phyloP scores from a whole-genome alignment of 2,797 vertebrate species.

The Vultur gryphus region DNA sequence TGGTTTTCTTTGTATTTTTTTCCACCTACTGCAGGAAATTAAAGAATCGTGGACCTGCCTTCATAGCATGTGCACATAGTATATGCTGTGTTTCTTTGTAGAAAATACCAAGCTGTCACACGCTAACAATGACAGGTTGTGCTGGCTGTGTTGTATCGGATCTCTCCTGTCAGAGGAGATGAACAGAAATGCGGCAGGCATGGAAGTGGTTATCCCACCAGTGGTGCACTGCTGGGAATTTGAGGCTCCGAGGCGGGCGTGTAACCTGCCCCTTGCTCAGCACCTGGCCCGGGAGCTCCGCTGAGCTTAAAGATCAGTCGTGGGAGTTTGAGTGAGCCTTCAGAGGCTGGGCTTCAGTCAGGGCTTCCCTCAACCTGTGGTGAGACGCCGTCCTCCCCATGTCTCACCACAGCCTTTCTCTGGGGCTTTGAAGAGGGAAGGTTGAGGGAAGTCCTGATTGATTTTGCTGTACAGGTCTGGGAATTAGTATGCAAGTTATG shows the following conservation, averaged over 20 bases:
- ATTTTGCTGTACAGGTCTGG: not conserved
- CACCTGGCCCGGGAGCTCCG: fast-evolving
- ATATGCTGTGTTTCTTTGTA: not conserved
- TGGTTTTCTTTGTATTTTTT: not conserved
- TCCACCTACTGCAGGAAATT: not conserved
- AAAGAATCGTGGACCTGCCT: not conserved
- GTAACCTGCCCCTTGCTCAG: not conserved
- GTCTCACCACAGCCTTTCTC: not conserved
- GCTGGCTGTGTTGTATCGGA: fast-evolving
- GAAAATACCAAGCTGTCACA: not conserved
- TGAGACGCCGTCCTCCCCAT: fast-evolving
- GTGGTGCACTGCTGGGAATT: not conserved
- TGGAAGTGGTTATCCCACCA: not conserved
- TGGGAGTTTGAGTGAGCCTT: not conserved
- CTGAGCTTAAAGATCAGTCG: not conserved
- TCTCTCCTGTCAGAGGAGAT: not conserved
- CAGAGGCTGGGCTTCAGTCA: not conserved
- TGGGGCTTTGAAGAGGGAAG: not conserved
- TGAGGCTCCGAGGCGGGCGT: not conserved
- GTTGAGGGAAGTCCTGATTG: not conserved
- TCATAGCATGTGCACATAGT: not conserved
- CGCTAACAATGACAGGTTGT: fast-evolving
- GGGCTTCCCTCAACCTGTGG: not conserved
- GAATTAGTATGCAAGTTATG: not conserved
- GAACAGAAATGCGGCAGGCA: not conserved